Evolutionary conservation across 2,888 invertebrate species (phyloP).

Genomic region (Tenthredo amoena): DNA sequence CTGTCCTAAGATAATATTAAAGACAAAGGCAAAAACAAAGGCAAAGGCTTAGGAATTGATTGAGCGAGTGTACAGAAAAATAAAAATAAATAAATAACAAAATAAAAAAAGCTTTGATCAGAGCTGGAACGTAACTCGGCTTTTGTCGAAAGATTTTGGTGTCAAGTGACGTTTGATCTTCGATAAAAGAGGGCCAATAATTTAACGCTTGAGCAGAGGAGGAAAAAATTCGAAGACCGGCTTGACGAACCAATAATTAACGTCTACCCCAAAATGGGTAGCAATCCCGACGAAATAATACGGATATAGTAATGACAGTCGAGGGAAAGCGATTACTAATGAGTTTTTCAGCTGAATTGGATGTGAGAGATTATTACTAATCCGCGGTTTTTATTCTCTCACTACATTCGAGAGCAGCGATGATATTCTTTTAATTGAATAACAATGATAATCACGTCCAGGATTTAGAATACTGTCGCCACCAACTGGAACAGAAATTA

Average conservation of each 20-base stretch:
- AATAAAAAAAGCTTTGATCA: background rate
- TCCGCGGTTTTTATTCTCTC: background rate
- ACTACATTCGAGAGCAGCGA: background rate
- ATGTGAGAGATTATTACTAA: conserved; percentile 3
- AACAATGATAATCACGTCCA: background rate
- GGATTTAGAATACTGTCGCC: background rate
- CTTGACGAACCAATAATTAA: conserved; percentile 16
- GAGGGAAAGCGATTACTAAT: background rate
- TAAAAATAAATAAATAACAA: background rate
- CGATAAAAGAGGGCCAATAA: background rate
- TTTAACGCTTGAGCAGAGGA: background rate
- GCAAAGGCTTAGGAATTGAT: background rate
- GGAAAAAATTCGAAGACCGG: background rate
- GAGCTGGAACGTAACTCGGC: background rate
- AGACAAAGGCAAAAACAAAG: background rate
- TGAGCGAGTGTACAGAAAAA: background rate
- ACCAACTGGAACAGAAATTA: background rate
- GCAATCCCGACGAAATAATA: background rate
- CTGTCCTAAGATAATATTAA: background rate
- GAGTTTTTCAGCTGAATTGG: conserved; percentile 12
- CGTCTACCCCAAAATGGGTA: too few species aligned
- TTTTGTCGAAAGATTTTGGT: background rate
- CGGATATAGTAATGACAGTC: background rate
- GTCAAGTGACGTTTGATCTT: background rate
- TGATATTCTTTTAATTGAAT: background rate